A percentile compares a stretch with the other conserved stretches of the same genome.
Evolutionary conservation across 2,113 vertebrate genomes (phyloP).

Genomic region (Elephas maximus): DNA sequence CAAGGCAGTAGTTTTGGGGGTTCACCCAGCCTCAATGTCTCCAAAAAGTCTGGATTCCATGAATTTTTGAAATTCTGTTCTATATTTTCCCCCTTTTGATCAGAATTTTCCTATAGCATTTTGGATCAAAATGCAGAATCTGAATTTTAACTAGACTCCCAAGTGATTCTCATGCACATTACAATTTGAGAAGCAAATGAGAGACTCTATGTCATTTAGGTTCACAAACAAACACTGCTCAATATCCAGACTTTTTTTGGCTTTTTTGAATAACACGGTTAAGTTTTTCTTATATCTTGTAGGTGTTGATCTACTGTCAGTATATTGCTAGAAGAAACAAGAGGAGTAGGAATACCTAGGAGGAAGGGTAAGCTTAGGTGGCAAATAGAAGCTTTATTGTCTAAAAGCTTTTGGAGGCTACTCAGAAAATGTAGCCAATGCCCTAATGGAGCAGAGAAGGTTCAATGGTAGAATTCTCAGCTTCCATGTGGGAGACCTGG

Average conservation of each 20-base stretch:
- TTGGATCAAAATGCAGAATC: neutral
- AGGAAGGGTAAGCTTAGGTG: neutral
- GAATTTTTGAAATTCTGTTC: too few relatives aligned
- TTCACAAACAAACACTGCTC: neutral
- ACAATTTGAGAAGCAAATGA: neutral
- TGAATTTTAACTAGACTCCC: neutral
- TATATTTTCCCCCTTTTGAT: too few relatives aligned
- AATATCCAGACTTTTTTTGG: neutral
- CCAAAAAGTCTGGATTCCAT: neutral
- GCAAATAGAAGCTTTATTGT: neutral
- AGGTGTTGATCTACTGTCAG: neutral
- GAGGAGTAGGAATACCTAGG: neutral
- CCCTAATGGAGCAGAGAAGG: neutral
- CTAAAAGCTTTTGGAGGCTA: neutral
- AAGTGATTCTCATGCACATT: neutral
- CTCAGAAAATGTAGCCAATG: neutral
- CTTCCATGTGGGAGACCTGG: neutral
- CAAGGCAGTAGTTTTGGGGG: neutral
- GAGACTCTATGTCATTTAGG: neutral
- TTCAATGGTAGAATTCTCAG: neutral
- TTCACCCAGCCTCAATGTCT: neutral
- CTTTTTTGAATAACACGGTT: neutral
- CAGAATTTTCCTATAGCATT: neutral
- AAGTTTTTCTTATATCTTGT: neutral
- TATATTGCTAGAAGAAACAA: neutral